Evolutionary conservation across 2,113 vertebrate species (phyloP).

Genomic region (Siphamia tubifer): DNA sequence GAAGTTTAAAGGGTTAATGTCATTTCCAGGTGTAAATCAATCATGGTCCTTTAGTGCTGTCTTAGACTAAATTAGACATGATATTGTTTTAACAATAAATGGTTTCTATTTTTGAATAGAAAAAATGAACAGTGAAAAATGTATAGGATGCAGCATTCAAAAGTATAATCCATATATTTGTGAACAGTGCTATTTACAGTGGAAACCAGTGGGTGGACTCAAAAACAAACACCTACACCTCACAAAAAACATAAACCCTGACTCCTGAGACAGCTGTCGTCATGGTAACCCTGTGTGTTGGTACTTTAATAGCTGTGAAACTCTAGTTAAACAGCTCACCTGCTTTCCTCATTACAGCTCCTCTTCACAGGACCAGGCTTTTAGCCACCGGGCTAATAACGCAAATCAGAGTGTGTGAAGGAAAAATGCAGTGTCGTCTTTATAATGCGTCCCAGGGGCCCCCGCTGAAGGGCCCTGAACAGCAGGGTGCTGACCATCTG

Average conservation of each 20-base stretch:
- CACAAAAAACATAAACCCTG: constrained; percentile 1
- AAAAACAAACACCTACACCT: constrained; percentile 1
- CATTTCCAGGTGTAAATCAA: too few relatives aligned
- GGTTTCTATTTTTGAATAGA: too few relatives aligned
- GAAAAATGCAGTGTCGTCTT: constrained; percentile 61
- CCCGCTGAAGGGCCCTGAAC: constrained; percentile 2
- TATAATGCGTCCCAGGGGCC: constrained; percentile 44
- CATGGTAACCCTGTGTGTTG: constrained; percentile 47
- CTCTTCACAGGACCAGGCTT: constrained; percentile 42
- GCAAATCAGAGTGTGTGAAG: constrained; percentile 48
- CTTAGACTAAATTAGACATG: too few relatives aligned
- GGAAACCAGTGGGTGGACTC: too few relatives aligned
- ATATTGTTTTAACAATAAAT: too few relatives aligned
- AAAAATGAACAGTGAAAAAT: too few relatives aligned
- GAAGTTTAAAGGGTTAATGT: too few relatives aligned
- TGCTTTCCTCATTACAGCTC: constrained; percentile 69
- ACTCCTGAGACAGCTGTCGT: constrained; percentile 19
- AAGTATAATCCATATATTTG: too few relatives aligned
- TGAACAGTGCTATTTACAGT: too few relatives aligned
- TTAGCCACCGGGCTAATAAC: constrained; percentile 51
- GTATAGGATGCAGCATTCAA: too few relatives aligned
- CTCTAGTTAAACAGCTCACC: constrained; percentile 67
- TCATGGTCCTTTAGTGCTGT: too few relatives aligned
- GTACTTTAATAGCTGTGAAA: constrained; percentile 64
- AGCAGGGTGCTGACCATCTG: constrained; percentile 25